Evolutionary conservation across 2,888 invertebrate species (phyloP), one percentile per base, ranked within the genome.

Genomic region (Sesia bembeciformis): DNA sequence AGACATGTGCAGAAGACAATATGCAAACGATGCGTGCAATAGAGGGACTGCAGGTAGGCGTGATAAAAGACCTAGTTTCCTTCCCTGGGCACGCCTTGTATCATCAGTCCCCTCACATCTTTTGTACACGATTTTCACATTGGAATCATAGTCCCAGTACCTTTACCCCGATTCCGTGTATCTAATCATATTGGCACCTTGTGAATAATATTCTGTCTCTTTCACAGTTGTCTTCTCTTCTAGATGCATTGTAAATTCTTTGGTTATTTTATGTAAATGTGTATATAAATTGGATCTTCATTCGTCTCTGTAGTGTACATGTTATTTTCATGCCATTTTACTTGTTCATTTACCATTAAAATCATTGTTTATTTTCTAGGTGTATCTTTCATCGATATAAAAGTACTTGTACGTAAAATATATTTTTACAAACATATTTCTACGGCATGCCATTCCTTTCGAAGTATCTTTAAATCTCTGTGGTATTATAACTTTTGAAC

Each of bases 1-100:
- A 94, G 97, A 97, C 95, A 97, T 97, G 97, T 97, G 97, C 95
- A 95, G 97, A 92, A 94, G 97, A 92, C 94, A 96, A 91, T 95
- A 94, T 92, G 94, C 95, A 87, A 95, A 94, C 92, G 97, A 96
- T 91, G 94, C 95, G 91, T 97, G 97, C 95, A 97, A 97, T 95
- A 94, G 97, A 92, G 97, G 97, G 92, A 97, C 97, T 74, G 97
- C 97, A 96, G 97, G 97, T 97, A 96, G 93, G 87, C 85, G 87
- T 87, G 88, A 84, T 76, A 74, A 70, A 72, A 76, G 64, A 78
- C 72, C 63, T 71, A 72, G 70, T 66, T 61, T 53, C 55, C 69
- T 70, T 74, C 66, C 65, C 70, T 76, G 78, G 84, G 87, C 88
- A 88, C 88, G 85, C 88, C 88, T 81, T 71, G 65, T 65, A 71